Evolutionary conservation across 2,113 vertebrate species (phyloP), one percentile per base, ranked within the genome.

Genomic region (Pygoscelis antarcticus): DNA sequence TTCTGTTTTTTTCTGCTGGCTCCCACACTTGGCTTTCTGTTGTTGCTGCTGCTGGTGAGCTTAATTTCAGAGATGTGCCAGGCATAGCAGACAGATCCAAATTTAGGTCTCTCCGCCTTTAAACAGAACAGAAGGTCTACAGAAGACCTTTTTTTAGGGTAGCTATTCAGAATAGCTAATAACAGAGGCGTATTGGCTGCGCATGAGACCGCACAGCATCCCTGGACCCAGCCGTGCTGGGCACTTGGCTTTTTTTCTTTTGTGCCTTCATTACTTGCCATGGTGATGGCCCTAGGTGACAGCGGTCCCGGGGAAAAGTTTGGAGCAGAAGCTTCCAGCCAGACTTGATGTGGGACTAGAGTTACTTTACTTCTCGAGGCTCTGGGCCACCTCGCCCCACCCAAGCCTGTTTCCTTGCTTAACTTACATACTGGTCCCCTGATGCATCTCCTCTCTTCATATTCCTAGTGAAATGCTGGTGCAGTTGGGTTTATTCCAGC

Each of bases 61-160:
- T 88, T 94, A 40, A 68, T 93, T 95, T 95, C 90, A 87, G 85
- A 80, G 76, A 88, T 61, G 58, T 87, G 77, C 64, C 75, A 88
- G 92, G 79, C 30, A 71, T 93, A 79, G 80, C 77, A 87, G 74
- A 32, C 62, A 52, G 79, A 89, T 91, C 83, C 83, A 93, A 95
- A 75, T 96, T 83, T 90, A 82, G 80, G 60, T 60, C 7, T 65
- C 20, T 91, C 66, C 42, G 62, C 40, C 83, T 93, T 85, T 71
- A 91, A 96, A 90, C 44, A 60, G 77, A 93, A 90, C 88, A 91
- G 94, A 83, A 90, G 62, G 71, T 60, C 65, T 91, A 44, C 42
- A 94, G 86, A 95, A 93, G 68, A 51, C 0, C 16, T 52, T 61
- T 87, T 87, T 93, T 82, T 71, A 68, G 51, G 34, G 22, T 76